A percentile compares a stretch with the other conserved stretches of the same genome.
Evolutionary conservation across 2,888 invertebrate species (phyloP).

Genomic region (Carcina quercana): DNA sequence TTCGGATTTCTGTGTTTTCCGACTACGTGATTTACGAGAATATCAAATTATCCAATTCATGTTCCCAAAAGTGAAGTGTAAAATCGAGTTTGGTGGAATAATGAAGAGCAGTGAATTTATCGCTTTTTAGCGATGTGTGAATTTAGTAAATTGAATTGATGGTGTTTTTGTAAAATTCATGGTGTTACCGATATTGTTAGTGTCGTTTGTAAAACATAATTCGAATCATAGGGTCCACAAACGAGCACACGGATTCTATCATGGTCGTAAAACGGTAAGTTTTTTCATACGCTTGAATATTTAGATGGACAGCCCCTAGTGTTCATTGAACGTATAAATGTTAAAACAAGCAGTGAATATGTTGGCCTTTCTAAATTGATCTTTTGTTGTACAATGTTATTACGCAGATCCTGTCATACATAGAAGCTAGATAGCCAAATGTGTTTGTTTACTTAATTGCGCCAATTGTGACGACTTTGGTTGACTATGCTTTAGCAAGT

Average conservation of each 20-base stretch:
- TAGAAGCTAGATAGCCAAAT: no score
- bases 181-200: conserved; percentile 63
- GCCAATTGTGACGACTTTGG: no score
- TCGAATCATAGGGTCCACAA: conserved; percentile 74
- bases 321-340: no score
- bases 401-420: no score
- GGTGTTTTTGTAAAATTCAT: conserved; percentile 64
- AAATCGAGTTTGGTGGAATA: conserved; percentile 49
- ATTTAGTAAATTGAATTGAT: conserved; percentile 59
- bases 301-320: no score
- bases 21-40: conserved; percentile 11
- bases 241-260: conserved; percentile 73
- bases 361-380: no score
- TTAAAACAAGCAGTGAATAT: no score
- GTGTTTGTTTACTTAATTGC: no score
- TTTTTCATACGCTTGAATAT: no score
- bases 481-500: no score
- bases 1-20: conserved; percentile 19
- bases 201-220: conserved; percentile 60
- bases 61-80: conserved; percentile 58
- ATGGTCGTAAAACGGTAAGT: conserved; percentile 75
- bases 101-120: conserved; percentile 60
- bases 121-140: conserved; percentile 71
- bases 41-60: conserved; percentile 36
- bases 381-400: no score